Base-by-base conservation (phyloP, 2,113 vertebrate species). In the Chunga burmeisteri region DNA sequence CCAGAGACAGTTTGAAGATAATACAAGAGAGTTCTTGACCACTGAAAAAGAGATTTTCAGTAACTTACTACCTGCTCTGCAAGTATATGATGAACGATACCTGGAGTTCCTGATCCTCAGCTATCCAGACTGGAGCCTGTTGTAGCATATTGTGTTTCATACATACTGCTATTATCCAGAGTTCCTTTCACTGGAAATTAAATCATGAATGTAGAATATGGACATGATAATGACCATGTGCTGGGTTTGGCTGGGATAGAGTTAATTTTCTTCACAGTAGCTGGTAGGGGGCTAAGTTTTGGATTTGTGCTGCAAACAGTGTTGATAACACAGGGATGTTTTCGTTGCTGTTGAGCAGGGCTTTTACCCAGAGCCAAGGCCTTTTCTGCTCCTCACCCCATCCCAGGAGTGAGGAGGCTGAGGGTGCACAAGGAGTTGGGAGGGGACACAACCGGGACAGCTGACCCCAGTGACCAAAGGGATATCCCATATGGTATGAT, bases 331-430 rank as follows among this genome's bases (percentile, higher is more conserved):
- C 32, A 21, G 17, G 8, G 32, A 29, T 46, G 6, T 32, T 77
- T 61, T 18, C 3, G 4, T 5, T 22, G 2, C 15, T 40, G 16
- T 14, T 50, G 46, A n/a, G 4, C 29, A 36, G 26, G 6, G 38
- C 5, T 74, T 23, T 74, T 23, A 36, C 18, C 2, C 58, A 21
- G 7, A 10, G 16, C 9, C 16, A 17, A 5, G 4, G 4, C 2
- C 20, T 50, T 56, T 72, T 32, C 58, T 32, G 5, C 11, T 66
- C 2, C 40, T 66, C 40, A 8, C 7, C 4, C 14, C 26, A 38
- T 0, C 0, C 7, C 20, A 15, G 0, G 20, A 46, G 40, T 1
- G 1, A 53, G n/a, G 2, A 62, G 52, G 17, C 40, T 50, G 32
- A 27, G 9, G 4, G 6, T 17, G 10, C 19, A 49, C 12, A 59